Conservation (phyloP, 2,888 invertebrate species). For the Nebria brevicollis region DNA sequence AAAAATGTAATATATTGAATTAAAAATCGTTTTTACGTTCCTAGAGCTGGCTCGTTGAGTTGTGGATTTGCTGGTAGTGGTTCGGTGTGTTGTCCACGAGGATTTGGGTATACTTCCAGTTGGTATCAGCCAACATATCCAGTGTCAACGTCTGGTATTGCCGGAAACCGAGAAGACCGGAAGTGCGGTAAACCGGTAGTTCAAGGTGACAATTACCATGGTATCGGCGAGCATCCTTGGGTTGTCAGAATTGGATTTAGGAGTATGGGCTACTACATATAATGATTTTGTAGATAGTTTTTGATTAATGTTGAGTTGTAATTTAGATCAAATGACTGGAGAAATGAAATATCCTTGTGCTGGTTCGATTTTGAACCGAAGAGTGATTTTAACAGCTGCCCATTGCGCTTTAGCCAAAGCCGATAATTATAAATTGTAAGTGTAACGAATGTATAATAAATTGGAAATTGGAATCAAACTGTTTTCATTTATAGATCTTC, state of each 20-base stretch:
- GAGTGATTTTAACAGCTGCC: constrained; percentile 77
- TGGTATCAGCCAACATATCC: constrained; percentile 22
- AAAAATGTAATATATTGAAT: constrained; percentile 8
- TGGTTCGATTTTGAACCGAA: constrained; percentile 74
- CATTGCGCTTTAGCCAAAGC: constrained; percentile 83
- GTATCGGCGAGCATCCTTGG: constrained; percentile 80
- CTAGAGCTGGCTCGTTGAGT: constrained; percentile 67
- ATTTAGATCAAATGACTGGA: constrained; percentile 73
- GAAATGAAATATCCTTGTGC: constrained; percentile 80
- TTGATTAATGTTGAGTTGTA: constrained; percentile 26
- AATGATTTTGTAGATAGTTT: background rate
- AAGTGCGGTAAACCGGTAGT: constrained; percentile 75
- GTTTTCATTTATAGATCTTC: constrained; percentile 67
- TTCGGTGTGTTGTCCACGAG: constrained; percentile 70
- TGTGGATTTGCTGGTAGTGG: constrained; percentile 69
- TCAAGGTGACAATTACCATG: constrained; percentile 72
- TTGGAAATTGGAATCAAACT: background rate
- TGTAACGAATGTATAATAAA: constrained; percentile 49
- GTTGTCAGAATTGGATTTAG: constrained; percentile 80
- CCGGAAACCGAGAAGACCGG: constrained; percentile 60
- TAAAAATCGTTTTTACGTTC: constrained; percentile 43
- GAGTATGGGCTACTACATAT: constrained; percentile 71
- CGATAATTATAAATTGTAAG: constrained; percentile 80
- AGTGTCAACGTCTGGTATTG: constrained; percentile 42
- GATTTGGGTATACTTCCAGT: constrained; percentile 53